These are phyloP conservation scores for Psephotus haematonotus DNA, from an alignment of 2,113 vertebrate genomes.

Conservation along the genomic window DNA sequence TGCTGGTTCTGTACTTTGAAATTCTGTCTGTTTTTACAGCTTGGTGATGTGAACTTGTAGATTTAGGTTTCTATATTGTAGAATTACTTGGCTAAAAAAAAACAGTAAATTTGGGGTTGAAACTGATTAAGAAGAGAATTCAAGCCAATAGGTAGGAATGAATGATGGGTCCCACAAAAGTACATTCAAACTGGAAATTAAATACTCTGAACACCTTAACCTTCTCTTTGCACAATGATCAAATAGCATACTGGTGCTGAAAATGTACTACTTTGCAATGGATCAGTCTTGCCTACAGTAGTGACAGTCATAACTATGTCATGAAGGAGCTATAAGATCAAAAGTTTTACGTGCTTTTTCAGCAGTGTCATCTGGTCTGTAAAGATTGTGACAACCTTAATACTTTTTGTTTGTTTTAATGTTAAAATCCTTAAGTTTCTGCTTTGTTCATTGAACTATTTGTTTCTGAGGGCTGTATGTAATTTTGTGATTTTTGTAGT, in stretches of 20 bases:
- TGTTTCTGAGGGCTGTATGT: neutral
- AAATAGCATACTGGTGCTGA: neutral
- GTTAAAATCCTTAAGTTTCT: neutral
- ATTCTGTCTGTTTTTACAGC: neutral
- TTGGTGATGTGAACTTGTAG: neutral
- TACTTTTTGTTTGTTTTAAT: neutral
- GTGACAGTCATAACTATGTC: neutral
- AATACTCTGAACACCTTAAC: neutral
- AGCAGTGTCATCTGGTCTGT: neutral
- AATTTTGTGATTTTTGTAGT: neutral
- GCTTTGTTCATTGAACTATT: neutral
- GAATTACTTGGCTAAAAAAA: neutral
- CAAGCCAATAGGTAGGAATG: neutral
- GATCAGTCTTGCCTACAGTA: neutral
- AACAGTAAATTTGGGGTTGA: neutral
- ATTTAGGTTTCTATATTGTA: neutral
- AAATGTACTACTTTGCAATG: neutral
- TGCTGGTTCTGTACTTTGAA: neutral
- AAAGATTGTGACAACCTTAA: rapidly evolving
- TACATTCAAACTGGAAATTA: neutral
- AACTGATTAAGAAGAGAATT: neutral
- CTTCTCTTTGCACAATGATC: neutral
- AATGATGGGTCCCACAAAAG: neutral
- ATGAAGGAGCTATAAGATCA: neutral
- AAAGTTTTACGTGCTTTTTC: neutral